A percentile compares a stretch with the other conserved stretches of the same genome.
Conservation (phyloP, 2,113 vertebrate species). For the Crotalus viridis region DNA sequence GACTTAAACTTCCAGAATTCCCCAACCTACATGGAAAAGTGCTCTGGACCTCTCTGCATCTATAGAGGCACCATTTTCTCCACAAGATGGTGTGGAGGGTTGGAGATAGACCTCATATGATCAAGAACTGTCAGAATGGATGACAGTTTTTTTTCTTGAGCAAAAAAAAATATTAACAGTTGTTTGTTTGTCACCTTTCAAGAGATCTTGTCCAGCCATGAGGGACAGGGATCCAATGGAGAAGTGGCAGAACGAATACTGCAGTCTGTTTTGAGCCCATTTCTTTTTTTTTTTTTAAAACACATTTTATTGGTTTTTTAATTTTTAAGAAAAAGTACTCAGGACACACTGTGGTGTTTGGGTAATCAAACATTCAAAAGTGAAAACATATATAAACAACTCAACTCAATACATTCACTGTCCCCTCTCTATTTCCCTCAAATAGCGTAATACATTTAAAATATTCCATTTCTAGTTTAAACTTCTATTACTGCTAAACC, state of each 20-base stretch:
- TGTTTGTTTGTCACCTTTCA: neutral
- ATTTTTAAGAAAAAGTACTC: too few relatives aligned
- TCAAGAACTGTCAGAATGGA: neutral
- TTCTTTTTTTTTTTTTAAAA: too few relatives aligned
- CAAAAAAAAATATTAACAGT: neutral
- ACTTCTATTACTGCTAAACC: too few relatives aligned
- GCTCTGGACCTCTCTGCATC: neutral
- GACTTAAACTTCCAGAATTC: neutral
- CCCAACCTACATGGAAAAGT: neutral
- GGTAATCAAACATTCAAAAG: too few relatives aligned
- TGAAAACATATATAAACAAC: too few relatives aligned
- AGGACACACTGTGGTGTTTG: too few relatives aligned
- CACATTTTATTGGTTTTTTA: too few relatives aligned
- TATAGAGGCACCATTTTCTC: neutral
- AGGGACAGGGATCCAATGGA: neutral
- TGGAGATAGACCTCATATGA: neutral
- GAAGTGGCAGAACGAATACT: neutral
- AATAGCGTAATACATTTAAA: too few relatives aligned
- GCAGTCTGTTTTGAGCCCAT: too few relatives aligned
- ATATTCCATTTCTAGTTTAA: too few relatives aligned
- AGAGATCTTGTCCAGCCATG: neutral
- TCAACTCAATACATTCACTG: too few relatives aligned
- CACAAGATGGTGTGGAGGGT: neutral
- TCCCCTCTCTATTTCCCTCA: too few relatives aligned
- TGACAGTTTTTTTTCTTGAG: neutral